Evolutionary conservation across 2,888 invertebrate genomes (phyloP).

Genomic region (Caenorhabditis imperialis): DNA sequence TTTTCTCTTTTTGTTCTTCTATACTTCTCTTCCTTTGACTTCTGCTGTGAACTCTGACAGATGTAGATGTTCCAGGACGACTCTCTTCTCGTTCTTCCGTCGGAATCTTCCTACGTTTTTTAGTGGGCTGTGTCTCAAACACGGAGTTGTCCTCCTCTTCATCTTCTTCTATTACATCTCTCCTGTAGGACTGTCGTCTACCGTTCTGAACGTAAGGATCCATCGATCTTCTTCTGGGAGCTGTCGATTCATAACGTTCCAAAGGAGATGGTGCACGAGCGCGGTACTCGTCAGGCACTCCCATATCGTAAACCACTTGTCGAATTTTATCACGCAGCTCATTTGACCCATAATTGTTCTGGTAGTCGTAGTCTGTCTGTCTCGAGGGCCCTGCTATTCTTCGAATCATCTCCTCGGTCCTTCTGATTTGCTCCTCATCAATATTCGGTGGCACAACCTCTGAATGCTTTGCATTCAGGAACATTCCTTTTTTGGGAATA

Average conservation of each 20-base stretch:
- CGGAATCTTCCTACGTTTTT: background rate
- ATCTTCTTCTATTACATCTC: background rate
- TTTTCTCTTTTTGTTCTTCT: background rate
- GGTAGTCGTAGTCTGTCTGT: background rate
- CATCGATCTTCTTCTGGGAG: no score
- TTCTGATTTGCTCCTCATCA: slow-evolving; percentile 25
- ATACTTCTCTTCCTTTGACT: background rate
- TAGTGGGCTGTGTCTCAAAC: background rate
- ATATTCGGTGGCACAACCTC: slow-evolving; percentile 1
- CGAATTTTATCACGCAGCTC: slow-evolving; percentile 15
- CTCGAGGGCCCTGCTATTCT: slow-evolving; percentile 14
- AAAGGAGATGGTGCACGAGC: background rate
- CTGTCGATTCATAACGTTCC: no score
- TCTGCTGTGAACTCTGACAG: background rate
- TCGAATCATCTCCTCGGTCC: slow-evolving; percentile 27
- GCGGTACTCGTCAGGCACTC: slow-evolving; percentile 15
- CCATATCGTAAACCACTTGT: slow-evolving; percentile 34
- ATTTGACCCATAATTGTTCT: background rate
- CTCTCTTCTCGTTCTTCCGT: slow-evolving; percentile 2
- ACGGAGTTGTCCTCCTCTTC: background rate
- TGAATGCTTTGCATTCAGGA: slow-evolving; percentile 46
- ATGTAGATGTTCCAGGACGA: no score
- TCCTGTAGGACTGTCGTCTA: no score
- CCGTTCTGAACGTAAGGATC: no score
- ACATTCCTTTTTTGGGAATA: slow-evolving; percentile 34